Evolutionary conservation across 1,140 invertebrate genomes (phyloP).

Genomic region (Copidosoma floridanum): DNA sequence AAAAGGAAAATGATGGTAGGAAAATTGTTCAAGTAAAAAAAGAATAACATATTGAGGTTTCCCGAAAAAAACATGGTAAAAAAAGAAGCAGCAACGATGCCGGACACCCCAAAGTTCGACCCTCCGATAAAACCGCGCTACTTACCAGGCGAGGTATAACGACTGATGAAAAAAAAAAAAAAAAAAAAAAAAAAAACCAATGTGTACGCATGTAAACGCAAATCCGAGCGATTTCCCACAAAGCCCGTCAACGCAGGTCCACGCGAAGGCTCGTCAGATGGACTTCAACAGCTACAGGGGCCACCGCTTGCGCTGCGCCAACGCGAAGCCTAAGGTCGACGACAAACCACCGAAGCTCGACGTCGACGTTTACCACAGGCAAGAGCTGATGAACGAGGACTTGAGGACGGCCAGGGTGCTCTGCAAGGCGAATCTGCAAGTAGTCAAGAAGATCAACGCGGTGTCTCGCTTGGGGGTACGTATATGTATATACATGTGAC

Average conservation of each 20-base stretch:
- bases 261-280: no score
- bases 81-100: conserved; percentile 3
- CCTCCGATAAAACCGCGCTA: conserved; percentile 27
- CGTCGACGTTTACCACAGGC: conserved; percentile 41
- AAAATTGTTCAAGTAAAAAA: no score
- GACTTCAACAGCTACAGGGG: conserved; percentile 40
- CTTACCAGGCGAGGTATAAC: conserved; percentile 35
- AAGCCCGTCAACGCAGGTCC: no score
- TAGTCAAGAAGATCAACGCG: conserved; percentile 50
- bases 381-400: conserved; percentile 37
- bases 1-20: no score
- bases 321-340: conserved; percentile 43
- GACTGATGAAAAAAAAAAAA: no score
- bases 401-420: conserved; percentile 36
- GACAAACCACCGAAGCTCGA: conserved; percentile 47
- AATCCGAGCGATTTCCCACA: no score
- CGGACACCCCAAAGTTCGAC: conserved; percentile 21
- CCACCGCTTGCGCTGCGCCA: conserved; percentile 37
- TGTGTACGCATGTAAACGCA: no score
- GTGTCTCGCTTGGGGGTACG: conserved; percentile 49
- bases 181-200: no score
- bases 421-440: conserved; percentile 51
- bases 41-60: no score
- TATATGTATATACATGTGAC: conserved; percentile 21
- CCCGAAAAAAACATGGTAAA: conserved; percentile 24